phyloP scores from a whole-genome alignment of 2,797 vertebrate genomes.

The Alectoris magna region DNA sequence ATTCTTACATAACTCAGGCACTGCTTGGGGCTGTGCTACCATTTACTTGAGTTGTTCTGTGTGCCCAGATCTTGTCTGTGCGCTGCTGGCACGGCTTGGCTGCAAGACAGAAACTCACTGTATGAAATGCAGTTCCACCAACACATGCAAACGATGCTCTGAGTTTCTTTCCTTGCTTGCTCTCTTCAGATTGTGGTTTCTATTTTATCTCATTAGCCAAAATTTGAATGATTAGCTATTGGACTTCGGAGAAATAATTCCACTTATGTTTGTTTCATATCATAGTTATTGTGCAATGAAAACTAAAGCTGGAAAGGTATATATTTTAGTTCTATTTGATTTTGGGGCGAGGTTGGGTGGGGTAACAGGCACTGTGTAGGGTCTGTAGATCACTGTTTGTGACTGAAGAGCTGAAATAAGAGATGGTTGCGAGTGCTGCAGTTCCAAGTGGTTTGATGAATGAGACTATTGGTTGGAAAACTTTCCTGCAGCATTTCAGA shows the following conservation, averaged over 20 bases:
- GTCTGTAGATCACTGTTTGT: not conserved
- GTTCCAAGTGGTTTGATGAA: not conserved
- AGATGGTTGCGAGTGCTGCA: not conserved
- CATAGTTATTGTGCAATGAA: not conserved
- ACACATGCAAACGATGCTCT: not conserved
- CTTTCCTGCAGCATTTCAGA: not conserved
- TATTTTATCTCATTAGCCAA: not conserved
- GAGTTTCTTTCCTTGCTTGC: not conserved
- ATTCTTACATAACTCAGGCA: not conserved
- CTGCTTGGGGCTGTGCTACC: not conserved
- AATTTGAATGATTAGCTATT: not conserved
- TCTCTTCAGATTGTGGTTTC: not conserved
- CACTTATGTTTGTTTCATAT: not conserved
- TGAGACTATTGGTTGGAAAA: not conserved
- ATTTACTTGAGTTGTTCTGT: accelerated
- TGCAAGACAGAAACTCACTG: not conserved
- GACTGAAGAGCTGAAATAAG: not conserved
- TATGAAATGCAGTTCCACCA: not conserved
- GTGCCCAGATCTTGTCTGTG: not conserved
- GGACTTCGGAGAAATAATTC: not conserved
- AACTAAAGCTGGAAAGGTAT: not conserved
- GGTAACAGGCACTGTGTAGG: not conserved
- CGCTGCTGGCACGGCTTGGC: not conserved
- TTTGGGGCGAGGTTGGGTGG: not conserved
- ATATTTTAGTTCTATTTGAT: not conserved